Percentiles rank a stretch among this genome's conserved stretches.
These are phyloP conservation scores for Amyelois transitella DNA, from an alignment of 1,140 invertebrate genomes.

Conservation along the genomic window DNA sequence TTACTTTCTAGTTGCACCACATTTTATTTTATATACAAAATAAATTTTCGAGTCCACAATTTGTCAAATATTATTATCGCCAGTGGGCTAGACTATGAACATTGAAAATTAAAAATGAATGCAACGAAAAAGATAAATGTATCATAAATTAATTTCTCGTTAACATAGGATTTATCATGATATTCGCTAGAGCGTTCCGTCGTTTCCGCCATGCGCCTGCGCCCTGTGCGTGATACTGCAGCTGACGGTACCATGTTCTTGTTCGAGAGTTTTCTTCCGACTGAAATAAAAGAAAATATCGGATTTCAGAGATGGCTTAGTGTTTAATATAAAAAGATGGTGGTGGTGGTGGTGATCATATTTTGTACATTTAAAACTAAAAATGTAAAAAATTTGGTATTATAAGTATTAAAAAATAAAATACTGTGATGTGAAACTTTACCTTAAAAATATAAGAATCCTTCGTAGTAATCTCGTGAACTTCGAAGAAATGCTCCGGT, in stretches of 20 bases:
- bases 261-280: constrained; percentile 90
- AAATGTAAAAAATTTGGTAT: too few relatives aligned
- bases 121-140: neutral
- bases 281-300: constrained; percentile 74
- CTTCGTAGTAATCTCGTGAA: constrained; percentile 93
- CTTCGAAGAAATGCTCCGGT: constrained; percentile 94
- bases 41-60: too few relatives aligned
- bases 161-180: constrained; percentile 94
- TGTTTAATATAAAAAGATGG: too few relatives aligned
- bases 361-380: too few relatives aligned
- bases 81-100: too few relatives aligned
- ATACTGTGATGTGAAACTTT: constrained; percentile 23
- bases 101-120: neutral
- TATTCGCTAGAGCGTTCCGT: constrained; percentile 93
- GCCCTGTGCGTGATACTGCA: constrained; percentile 92
- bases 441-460: constrained; percentile 97
- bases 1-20: too few relatives aligned
- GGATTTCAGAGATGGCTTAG: too few relatives aligned
- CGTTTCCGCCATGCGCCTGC: constrained; percentile 93
- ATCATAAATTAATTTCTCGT: constrained; percentile 54
- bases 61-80: too few relatives aligned
- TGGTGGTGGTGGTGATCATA: too few relatives aligned
- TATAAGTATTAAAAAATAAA: too few relatives aligned
- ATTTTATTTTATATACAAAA: too few relatives aligned
- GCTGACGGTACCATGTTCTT: constrained; percentile 89